Evolutionary conservation across 2,888 invertebrate genomes (phyloP), one percentile per base, ranked within the genome.

Genomic region (Lithophane socia): DNA sequence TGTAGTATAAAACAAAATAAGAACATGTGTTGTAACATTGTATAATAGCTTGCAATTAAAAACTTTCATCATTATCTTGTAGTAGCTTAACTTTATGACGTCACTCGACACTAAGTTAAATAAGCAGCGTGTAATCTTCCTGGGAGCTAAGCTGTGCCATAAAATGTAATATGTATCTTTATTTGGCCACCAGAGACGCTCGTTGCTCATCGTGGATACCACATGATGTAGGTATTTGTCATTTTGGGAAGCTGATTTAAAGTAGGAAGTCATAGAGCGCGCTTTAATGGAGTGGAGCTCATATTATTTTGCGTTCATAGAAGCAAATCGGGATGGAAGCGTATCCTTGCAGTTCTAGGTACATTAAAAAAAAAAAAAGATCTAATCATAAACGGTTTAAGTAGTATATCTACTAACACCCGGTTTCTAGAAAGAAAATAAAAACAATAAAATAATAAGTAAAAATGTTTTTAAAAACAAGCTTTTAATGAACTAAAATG

Each of bases 21-120:
- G 37, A 21, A 61, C 73, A 80, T 63, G 29, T 78, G 72, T 63
- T 72, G 54, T 69, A 67, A 71, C 73, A 61, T 75, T 24, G n/a
- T 77, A 60, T 66, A 69, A 63, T 69, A 54, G 47, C 58, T 29
- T n/a, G 72, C 71, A 87, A 88, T 88, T 84, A 87, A 69, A 84
- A 86, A 84, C 75, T 86, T 88, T 52, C 42, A 37, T 80, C 78
- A 78, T 86, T 80, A 79, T 76, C 73, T 78, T 73, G 72, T 54
- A 47, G 60, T 29, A 72, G 52, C 65, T n/a, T n/a, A 70, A 79
- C 79, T 80, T 84, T 77, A 85, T 79, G 73, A 82, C 67, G 67
- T 49, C 44, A 75, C 75, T 77, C 68, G 73, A 76, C 74, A 76
- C 67, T 65, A 52, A 84, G 65, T 77, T 71, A 65, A 86, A 86